Percentiles rank a stretch among this genome's conserved stretches.
phyloP scores from a whole-genome alignment of 2,113 vertebrate species.

The Sarotherodon lohbergeri region DNA sequence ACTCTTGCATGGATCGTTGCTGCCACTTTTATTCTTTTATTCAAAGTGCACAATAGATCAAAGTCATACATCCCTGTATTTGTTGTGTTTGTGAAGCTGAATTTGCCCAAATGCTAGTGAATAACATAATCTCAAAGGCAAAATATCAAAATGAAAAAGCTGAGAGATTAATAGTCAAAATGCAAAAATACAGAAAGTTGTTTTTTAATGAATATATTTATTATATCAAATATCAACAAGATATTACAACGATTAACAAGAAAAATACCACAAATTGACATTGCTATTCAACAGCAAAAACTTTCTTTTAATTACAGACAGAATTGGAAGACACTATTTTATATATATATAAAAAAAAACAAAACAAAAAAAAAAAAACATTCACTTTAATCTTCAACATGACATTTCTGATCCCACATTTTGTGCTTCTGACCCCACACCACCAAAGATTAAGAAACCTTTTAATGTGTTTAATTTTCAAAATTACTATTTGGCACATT shows the following conservation, averaged over 20 bases:
- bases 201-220: slow-evolving; percentile 26
- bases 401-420: not conserved
- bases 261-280: not conserved
- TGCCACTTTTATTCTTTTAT: not conserved
- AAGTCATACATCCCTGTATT: not conserved
- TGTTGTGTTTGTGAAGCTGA: not conserved
- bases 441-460: not conserved
- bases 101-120: not conserved
- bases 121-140: not conserved
- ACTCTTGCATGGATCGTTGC: not conserved
- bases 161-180: not conserved
- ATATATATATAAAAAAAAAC: not conserved
- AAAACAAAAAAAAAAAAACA: not conserved
- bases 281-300: not conserved
- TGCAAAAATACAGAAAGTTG: not conserved
- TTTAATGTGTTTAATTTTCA: not conserved
- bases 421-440: not conserved
- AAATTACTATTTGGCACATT: slow-evolving; percentile 8
- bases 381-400: not conserved
- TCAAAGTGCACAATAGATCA: not conserved
- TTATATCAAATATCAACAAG: slow-evolving; percentile 1
- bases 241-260: not conserved
- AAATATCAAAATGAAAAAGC: not conserved
- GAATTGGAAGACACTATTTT: not conserved
- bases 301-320: not conserved